Evolutionary conservation across 2,113 vertebrate species (phyloP).

Genomic region (Cyprinus carpio): DNA sequence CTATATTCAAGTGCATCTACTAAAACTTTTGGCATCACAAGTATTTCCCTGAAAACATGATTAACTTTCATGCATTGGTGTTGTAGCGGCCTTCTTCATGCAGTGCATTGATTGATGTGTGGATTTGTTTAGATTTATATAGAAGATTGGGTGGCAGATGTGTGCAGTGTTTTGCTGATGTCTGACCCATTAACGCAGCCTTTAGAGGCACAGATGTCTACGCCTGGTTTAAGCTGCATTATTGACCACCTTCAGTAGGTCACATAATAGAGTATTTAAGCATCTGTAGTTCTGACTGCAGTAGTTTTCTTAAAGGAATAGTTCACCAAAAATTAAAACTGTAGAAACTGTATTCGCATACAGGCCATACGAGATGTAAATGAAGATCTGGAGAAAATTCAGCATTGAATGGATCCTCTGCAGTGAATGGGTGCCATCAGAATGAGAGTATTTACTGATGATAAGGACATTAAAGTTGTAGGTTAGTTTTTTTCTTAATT

Average conservation of each 20-base stretch:
- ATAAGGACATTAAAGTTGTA: no score
- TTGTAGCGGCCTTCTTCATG: neutral
- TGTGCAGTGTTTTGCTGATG: neutral
- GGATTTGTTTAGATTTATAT: slow-evolving; percentile 2
- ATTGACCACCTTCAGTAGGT: neutral
- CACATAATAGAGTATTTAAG: neutral
- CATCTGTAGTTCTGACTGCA: neutral
- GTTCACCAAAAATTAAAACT: no score
- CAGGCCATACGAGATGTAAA: no score
- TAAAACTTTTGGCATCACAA: neutral
- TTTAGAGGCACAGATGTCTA: slow-evolving; percentile 12
- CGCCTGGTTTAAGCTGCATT: neutral
- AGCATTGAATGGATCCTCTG: no score
- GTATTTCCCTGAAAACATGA: neutral
- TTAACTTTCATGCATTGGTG: neutral
- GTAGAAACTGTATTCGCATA: no score
- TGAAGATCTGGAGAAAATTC: no score
- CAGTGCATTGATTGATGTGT: slow-evolving; percentile 2
- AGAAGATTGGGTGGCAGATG: slow-evolving; percentile 31
- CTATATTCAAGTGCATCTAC: neutral
- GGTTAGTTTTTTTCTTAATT: no score
- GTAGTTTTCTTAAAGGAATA: neutral
- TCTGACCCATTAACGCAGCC: slow-evolving; percentile 29
- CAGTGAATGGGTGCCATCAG: no score
- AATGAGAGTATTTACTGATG: no score